Evolutionary conservation across 2,888 invertebrate species (phyloP), one percentile per base, ranked within the genome.

Genomic region (Trichopoda pennipes): DNA sequence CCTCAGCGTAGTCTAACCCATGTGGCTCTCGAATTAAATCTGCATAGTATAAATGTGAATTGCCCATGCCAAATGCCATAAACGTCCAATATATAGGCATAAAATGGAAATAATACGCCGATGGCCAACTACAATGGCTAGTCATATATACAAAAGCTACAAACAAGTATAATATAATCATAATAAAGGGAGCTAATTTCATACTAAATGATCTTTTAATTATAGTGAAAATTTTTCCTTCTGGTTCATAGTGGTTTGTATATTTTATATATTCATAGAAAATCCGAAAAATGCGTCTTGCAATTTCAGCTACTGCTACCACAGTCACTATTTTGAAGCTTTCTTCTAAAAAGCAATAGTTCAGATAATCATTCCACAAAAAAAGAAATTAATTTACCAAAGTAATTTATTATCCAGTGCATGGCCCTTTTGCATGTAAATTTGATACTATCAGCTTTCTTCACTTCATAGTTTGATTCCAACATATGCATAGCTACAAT

Each of bases 1-100:
- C 81, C 8, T 87, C 85, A 0, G 86, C 90, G 82, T 89, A 90
- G 81, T 91, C 90, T 16, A 90, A 75, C 0, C 90, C 89, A 69
- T 87, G 86, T 0, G 79, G 17, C 0, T 86, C 85, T 1, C 90
- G 84, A 44, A 90, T 86, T 84, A 85, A 88, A 49, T 85, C 76
- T 0, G 88, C 86, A 78, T 88, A 86, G 9, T 82, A 84, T 21
- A 90, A 79, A 1, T 86, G 79, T 6, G 86, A 88, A 21, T 85
- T 78, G 4, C 74, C 70, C 7, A 88, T 70, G 3, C 82, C 56
- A 0, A 64, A 64, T 12, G 12, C 58, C 7, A 58, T 64, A 8
- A 84, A 80, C 7, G 87, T 9, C 88, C 88, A 89, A 78, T 86
- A 89, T 0, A 89, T 53, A 0, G 88, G 88, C 16, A 89, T 85